Conservation (phyloP, 1,140 invertebrate genomes). For the Hylyphantes graminicola region DNA sequence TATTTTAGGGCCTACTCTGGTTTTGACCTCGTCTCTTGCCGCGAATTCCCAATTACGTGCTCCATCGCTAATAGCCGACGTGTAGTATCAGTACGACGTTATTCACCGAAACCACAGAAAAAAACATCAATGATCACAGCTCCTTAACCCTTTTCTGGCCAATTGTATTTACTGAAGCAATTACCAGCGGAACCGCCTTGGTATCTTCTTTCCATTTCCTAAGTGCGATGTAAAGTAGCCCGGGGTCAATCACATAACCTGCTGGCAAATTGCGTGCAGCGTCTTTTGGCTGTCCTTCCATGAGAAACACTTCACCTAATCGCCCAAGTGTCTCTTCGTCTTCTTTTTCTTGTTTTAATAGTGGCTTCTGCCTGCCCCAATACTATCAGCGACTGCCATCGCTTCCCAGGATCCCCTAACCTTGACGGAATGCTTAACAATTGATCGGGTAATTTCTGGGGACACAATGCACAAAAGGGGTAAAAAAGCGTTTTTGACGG, state of each 20-base stretch:
- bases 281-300: slow-evolving; percentile 46
- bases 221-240: slow-evolving; percentile 32
- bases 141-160: too few relatives aligned
- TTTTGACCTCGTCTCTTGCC: too few relatives aligned
- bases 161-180: slow-evolving; percentile 47
- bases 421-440: slow-evolving; percentile 55
- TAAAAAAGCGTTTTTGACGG: slow-evolving; percentile 20
- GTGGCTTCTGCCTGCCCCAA: slow-evolving; percentile 23
- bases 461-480: slow-evolving; percentile 40
- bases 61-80: too few relatives aligned
- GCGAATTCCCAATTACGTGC: too few relatives aligned
- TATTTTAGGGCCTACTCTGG: too few relatives aligned
- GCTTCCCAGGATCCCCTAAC: slow-evolving; percentile 52
- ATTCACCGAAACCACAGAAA: too few relatives aligned
- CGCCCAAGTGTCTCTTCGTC: neutral
- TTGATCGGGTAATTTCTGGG: slow-evolving; percentile 28
- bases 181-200: slow-evolving; percentile 32
- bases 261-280: slow-evolving; percentile 55
- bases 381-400: slow-evolving; percentile 34
- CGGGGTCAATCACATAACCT: slow-evolving; percentile 56
- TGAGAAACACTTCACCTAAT: slow-evolving; percentile 59
- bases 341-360: slow-evolving; percentile 55
- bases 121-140: too few relatives aligned
- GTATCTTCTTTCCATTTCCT: slow-evolving; percentile 47
- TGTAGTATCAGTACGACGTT: too few relatives aligned